These are phyloP conservation scores for Noctua pronuba DNA, from an alignment of 2,888 invertebrate genomes.

Conservation along the genomic window DNA sequence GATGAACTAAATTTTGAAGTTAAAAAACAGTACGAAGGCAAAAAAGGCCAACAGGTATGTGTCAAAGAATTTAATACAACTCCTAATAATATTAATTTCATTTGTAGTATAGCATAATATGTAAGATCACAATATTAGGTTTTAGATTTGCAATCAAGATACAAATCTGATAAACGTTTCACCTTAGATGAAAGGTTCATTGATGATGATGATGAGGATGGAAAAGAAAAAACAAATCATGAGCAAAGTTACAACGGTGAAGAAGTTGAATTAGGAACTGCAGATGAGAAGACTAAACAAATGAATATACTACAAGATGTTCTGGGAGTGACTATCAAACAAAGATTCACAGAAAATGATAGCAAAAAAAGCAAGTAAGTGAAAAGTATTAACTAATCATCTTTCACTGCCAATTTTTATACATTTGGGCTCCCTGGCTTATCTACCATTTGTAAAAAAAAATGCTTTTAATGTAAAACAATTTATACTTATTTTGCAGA, in stretches of 20 bases:
- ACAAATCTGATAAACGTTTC: constrained; percentile 95
- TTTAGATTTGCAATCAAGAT: constrained; percentile 93
- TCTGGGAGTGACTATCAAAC: constrained; percentile 86
- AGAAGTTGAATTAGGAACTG: constrained; percentile 62
- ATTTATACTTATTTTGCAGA: constrained; percentile 70
- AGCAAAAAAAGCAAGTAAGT: constrained; percentile 79
- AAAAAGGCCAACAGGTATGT: constrained; percentile 91
- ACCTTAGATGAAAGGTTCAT: constrained; percentile 93
- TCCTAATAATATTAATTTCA: constrained; percentile 8
- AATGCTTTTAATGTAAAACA: neutral
- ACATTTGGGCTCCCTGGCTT: neutral
- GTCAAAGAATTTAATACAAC: neutral
- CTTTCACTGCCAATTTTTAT: neutral
- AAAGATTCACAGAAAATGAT: constrained; percentile 66
- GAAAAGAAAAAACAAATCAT: constrained; percentile 80
- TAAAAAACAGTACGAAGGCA: constrained; percentile 92
- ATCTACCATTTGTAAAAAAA: neutral
- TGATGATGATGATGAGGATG: constrained; percentile 90
- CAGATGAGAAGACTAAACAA: constrained; percentile 89
- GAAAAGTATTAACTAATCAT: neutral
- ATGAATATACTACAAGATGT: constrained; percentile 90
- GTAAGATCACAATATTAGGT: constrained; percentile 82
- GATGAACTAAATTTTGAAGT: constrained; percentile 91
- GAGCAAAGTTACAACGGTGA: constrained; percentile 66
- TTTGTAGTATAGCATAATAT: constrained; percentile 45